phyloP scores from a whole-genome alignment of 2,113 vertebrate species.

The Merops nubicus region DNA sequence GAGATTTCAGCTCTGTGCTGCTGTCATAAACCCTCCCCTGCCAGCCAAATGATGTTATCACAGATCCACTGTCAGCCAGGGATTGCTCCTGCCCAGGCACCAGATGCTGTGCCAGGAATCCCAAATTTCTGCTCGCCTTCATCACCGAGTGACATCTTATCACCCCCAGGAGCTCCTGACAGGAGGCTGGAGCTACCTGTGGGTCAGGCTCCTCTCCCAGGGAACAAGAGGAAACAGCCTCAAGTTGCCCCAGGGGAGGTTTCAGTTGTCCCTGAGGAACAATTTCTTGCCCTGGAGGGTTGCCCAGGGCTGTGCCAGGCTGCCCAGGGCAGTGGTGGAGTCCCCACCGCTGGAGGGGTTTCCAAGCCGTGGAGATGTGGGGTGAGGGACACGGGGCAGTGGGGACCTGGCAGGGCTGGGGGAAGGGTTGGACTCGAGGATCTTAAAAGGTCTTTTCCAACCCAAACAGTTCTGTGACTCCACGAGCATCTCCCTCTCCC shows the following conservation, averaged over 20 bases:
- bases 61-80: not conserved
- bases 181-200: not conserved
- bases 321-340: not conserved
- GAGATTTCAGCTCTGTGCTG: fast-evolving
- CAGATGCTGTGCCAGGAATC: not conserved
- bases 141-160: not conserved
- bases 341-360: not conserved
- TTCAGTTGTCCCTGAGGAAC: not conserved
- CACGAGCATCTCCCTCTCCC: not conserved
- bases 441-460: not conserved
- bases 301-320: not conserved
- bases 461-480: not conserved
- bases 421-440: not conserved
- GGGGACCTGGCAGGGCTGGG: not conserved
- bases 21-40: not conserved
- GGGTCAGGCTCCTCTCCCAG: not conserved
- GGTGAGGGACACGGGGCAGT: not conserved
- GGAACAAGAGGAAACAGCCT: not conserved
- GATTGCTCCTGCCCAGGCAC: not conserved
- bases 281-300: not conserved
- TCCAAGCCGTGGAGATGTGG: not conserved
- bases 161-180: too few species aligned
- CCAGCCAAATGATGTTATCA: not conserved
- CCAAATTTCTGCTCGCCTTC: not conserved
- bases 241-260: not conserved